These are phyloP conservation scores for Stenoptilia bipunctidactyla DNA, from an alignment of 2,888 invertebrate species.

Conservation along the genomic window DNA sequence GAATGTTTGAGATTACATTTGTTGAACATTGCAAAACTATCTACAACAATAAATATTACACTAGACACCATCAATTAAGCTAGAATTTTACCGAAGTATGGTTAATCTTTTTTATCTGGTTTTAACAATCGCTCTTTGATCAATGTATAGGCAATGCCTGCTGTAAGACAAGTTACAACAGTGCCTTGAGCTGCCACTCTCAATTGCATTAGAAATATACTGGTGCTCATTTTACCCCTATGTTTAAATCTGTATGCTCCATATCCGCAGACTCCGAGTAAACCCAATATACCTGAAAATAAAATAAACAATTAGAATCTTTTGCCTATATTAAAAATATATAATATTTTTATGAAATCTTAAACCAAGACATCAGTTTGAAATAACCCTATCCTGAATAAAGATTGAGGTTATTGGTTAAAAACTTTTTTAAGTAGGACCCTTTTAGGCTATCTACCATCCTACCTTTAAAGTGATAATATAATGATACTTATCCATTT, in stretches of 20 bases:
- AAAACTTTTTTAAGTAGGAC: too few relatives aligned
- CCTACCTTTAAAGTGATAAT: too few relatives aligned
- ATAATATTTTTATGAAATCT: background rate
- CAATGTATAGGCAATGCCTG: slow-evolving; percentile 80
- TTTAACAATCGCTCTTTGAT: slow-evolving; percentile 63
- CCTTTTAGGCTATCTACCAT: too few relatives aligned
- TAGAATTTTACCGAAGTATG: too few relatives aligned
- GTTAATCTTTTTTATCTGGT: slow-evolving; percentile 33
- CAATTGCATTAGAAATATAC: slow-evolving; percentile 87
- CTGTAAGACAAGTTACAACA: slow-evolving; percentile 80
- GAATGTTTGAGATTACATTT: too few relatives aligned
- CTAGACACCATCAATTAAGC: too few relatives aligned
- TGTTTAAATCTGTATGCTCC: slow-evolving; percentile 83
- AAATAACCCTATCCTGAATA: too few relatives aligned
- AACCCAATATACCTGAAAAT: slow-evolving; percentile 76
- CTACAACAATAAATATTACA: too few relatives aligned
- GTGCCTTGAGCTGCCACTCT: slow-evolving; percentile 89
- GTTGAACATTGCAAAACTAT: too few relatives aligned
- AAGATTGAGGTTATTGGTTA: too few relatives aligned
- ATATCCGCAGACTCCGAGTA: slow-evolving; percentile 74
- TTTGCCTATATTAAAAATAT: background rate
- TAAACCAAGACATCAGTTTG: background rate
- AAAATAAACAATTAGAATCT: background rate
- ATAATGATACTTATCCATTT: too few relatives aligned
- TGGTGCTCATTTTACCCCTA: slow-evolving; percentile 82